A percentile compares a stretch with the other conserved stretches of the same genome.
Conservation (phyloP, 92 coral and sea anemone genomes). For the Porites divaricata region DNA sequence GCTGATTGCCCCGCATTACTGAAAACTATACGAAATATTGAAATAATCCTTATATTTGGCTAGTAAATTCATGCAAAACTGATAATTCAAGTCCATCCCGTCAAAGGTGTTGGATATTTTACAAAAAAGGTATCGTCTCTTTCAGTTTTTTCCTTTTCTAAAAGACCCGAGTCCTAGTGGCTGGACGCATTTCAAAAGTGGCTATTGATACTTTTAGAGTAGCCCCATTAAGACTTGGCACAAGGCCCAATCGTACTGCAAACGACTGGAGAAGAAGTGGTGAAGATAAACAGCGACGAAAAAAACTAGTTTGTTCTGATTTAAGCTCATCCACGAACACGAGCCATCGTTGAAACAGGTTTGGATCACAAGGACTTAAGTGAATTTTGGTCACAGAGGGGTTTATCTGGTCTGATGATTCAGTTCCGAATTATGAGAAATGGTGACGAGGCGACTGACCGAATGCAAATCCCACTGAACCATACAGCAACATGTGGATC, state of each 20-base stretch:
- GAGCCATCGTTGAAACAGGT: not conserved
- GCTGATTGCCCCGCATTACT: no score
- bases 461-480: not conserved
- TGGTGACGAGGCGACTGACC: conserved; percentile 1
- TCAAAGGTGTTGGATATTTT: no score
- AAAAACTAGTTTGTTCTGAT: no score
- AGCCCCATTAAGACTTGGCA: not conserved
- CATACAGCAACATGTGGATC: not conserved
- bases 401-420: not conserved
- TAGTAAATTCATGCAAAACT: no score
- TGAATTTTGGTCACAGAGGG: no score
- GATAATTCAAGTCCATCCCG: no score
- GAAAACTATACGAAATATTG: no score
- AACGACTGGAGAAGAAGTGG: not conserved
- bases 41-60: no score
- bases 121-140: no score
- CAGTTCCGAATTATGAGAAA: not conserved
- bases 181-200: not conserved
- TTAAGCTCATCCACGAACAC: no score
- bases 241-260: not conserved
- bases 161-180: not conserved
- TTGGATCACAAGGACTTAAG: not conserved
- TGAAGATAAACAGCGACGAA: not conserved
- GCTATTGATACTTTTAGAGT: not conserved
- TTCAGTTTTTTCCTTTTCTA: not conserved